Conservation (phyloP, 1,140 invertebrate species). For the Apocrypta bakeri region DNA sequence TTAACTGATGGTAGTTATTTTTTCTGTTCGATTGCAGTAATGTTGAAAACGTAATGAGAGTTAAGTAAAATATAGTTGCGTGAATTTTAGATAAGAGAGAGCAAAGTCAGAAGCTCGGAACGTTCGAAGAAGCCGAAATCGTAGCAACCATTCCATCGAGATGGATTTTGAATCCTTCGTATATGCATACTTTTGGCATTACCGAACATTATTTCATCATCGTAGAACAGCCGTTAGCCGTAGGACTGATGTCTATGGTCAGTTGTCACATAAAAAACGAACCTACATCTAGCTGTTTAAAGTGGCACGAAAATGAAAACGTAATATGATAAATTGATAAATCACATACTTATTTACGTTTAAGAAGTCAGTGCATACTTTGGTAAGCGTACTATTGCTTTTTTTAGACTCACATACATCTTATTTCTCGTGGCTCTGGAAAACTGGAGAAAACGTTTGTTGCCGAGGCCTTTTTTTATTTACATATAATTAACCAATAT, state of each 20-base stretch:
- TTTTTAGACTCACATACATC: slow-evolving; percentile 83
- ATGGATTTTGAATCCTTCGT: slow-evolving; percentile 85
- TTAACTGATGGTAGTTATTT: slow-evolving; percentile 64
- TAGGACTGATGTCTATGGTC: slow-evolving; percentile 79
- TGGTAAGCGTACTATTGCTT: slow-evolving; percentile 52
- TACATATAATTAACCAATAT: slow-evolving; percentile 93
- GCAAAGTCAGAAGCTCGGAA: slow-evolving; percentile 69
- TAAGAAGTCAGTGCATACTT: too few relatives aligned
- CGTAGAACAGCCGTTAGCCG: slow-evolving; percentile 86
- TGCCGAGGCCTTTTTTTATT: slow-evolving; percentile 86
- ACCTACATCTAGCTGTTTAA: slow-evolving; percentile 78
- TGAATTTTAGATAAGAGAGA: slow-evolving; percentile 56
- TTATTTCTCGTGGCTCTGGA: slow-evolving; percentile 80
- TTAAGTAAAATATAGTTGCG: too few relatives aligned
- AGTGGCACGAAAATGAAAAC: slow-evolving; percentile 83
- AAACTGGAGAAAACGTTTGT: slow-evolving; percentile 77
- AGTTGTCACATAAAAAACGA: slow-evolving; percentile 78
- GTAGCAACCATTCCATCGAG: slow-evolving; percentile 82
- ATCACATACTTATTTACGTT: too few relatives aligned
- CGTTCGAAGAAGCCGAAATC: slow-evolving; percentile 82
- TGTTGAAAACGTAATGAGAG: too few relatives aligned
- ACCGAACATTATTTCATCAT: slow-evolving; percentile 90
- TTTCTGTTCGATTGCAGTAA: too few relatives aligned
- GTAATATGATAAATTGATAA: slow-evolving; percentile 66
- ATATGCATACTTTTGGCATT: slow-evolving; percentile 93